Evolutionary conservation across 2,113 vertebrate species (phyloP).

Genomic region (Sphaerodactylus townsendi): DNA sequence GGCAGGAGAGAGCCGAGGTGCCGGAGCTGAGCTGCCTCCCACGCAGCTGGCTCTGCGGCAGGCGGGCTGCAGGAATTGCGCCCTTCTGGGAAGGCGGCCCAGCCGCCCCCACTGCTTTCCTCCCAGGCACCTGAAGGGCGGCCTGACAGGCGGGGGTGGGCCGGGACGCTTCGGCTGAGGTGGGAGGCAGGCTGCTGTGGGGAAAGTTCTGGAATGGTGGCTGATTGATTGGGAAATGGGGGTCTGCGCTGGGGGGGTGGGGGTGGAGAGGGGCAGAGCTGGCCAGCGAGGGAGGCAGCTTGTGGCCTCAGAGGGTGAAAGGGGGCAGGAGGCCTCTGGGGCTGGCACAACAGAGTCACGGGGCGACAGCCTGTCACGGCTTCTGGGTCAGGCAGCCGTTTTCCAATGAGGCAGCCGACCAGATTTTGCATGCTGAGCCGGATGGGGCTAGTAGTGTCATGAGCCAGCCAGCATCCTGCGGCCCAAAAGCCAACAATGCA

Average conservation of each 20-base stretch:
- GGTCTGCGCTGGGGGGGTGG: not conserved
- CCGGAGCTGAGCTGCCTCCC: constrained; percentile 25
- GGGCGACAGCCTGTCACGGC: constrained; percentile 40
- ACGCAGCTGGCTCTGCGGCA: constrained; percentile 42
- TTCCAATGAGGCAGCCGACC: too few relatives aligned
- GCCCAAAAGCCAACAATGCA: too few relatives aligned
- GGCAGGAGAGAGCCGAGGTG: constrained; percentile 32
- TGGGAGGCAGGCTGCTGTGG: not conserved
- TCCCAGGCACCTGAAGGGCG: constrained; percentile 62
- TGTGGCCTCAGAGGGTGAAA: constrained; percentile 55
- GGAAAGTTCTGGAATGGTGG: too few relatives aligned
- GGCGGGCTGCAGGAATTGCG: not conserved
- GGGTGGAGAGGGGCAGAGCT: not conserved
- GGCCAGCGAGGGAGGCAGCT: not conserved
- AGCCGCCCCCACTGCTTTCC: constrained; percentile 73
- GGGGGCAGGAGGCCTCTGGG: constrained; percentile 64
- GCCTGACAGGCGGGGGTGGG: constrained; percentile 37
- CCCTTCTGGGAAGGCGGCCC: constrained; percentile 51
- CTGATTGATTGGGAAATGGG: constrained; percentile 8
- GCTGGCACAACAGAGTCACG: constrained; percentile 90
- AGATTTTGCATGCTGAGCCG: too few relatives aligned
- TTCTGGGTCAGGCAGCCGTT: not conserved
- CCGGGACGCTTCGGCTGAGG: not conserved
- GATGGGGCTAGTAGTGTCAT: too few relatives aligned
- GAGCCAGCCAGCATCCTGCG: too few relatives aligned